Evolutionary conservation across 1,140 invertebrate genomes (phyloP).

Genomic region (Listronotus bonariensis): DNA sequence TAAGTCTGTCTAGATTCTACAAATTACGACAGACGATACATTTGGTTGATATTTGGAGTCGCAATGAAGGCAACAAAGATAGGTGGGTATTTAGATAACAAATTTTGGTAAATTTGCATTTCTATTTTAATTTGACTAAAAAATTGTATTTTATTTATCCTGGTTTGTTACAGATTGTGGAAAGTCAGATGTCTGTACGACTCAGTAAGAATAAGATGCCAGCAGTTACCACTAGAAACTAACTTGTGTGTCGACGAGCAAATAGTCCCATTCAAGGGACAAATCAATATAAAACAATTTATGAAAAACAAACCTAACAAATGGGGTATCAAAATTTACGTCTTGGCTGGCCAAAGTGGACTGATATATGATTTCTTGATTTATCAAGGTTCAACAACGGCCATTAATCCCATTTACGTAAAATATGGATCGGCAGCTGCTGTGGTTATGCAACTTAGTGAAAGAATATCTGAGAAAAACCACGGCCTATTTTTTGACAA

Average conservation of each 20-base stretch:
- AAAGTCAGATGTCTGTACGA: background rate
- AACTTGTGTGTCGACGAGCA: background rate
- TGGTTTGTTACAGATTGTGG: background rate
- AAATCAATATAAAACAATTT: background rate
- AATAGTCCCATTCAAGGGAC: constrained; percentile 2
- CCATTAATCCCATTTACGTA: background rate
- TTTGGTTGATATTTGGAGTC: background rate
- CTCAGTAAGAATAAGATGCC: background rate
- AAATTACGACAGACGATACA: background rate
- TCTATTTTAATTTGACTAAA: background rate
- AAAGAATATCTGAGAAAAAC: no score
- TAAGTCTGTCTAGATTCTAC: no score
- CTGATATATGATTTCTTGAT: no score
- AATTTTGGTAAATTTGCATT: background rate
- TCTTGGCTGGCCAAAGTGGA: no score
- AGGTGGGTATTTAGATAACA: constrained; percentile 1
- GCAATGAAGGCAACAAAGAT: background rate
- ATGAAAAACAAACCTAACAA: background rate
- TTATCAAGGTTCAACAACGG: background rate
- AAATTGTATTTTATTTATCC: background rate
- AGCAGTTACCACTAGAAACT: background rate
- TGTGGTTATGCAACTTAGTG: no score
- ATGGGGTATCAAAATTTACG: constrained; percentile 1
- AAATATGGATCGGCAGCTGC: background rate
- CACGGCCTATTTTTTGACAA: no score